Evolutionary conservation across 53 echinoderm and acorn worm species (phyloP), one percentile per base, ranked within the genome.

Genomic region (Henricia sp.): DNA sequence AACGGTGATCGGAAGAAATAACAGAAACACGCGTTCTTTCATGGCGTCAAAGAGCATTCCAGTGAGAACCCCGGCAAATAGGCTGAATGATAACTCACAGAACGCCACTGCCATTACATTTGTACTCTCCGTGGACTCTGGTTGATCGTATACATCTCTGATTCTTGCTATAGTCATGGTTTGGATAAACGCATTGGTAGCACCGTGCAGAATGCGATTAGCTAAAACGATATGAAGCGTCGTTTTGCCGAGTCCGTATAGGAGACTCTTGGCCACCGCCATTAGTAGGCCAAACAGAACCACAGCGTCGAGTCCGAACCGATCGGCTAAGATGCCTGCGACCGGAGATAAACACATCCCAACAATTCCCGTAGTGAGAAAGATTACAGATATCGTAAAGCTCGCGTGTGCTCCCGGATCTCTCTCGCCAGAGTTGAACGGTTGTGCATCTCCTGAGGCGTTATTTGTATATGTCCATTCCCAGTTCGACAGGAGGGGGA

Each of bases 121-220:
- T 4, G 14, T 28, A 29, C 12, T 60, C 46, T 60, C 60, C 20
- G 12, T 25, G 12, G 59, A 60, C 17, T 33, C 11, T 1, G 17
- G 2, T 3, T 24, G 2, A n/a, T 23, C 60, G 21, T 77, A 60
- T 17, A 77, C 30, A 42, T 77, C 77, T 43, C 39, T 43, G 44
- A 77, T 77, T 29, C 77, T 56, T 6, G 60, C 77, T 13, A 77
- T 28, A 1, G 44, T 43, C 32, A 77, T 60, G 44, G 77, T 54
- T 12, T 77, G 77, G 23, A 17, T 42, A 30, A n/a, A 77, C 3
- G 77, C 60, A 41, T 62, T 55, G 6, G 40, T 12, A 3, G 27
- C n/a, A 6, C 77, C 77, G 14, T 59, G 60, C 5, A 77, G 43
- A 55, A 42, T 8, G 23, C 60, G 60, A 41, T 77, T 57, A 1